These are phyloP conservation scores for Poecilia wingei DNA, from an alignment of 2,797 vertebrate species.

Conservation along the genomic window DNA sequence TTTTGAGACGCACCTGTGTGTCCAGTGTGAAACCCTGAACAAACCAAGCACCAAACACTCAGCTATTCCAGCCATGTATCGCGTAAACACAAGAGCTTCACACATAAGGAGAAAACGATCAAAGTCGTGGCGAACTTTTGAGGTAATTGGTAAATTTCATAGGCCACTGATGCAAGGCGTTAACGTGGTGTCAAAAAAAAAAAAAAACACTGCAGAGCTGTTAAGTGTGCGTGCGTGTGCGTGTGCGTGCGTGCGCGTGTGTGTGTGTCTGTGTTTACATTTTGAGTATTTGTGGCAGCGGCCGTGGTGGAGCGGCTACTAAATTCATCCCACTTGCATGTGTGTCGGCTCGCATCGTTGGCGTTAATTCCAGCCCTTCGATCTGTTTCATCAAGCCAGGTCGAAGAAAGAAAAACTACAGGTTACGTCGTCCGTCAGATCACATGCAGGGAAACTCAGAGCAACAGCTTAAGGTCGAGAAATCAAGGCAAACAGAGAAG, in stretches of 20 bases:
- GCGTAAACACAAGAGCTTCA: slow-evolving; percentile 63
- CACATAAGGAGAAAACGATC: slow-evolving; percentile 63
- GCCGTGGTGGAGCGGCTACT: slow-evolving; percentile 56
- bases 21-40: slow-evolving; percentile 27
- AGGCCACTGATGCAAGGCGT: slow-evolving; percentile 74
- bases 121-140: slow-evolving; percentile 69
- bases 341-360: slow-evolving; percentile 34
- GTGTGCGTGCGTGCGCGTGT: slow-evolving; percentile 48
- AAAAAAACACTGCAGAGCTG: slow-evolving; percentile 41
- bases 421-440: slow-evolving; percentile 36
- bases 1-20: slow-evolving; percentile 10
- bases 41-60: slow-evolving; percentile 54
- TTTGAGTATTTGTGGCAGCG: slow-evolving; percentile 57
- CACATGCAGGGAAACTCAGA: slow-evolving; percentile 44
- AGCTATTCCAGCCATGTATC: slow-evolving; percentile 59
- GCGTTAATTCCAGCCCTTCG: slow-evolving; percentile 48
- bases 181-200: slow-evolving; percentile 67
- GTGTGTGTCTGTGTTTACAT: slow-evolving; percentile 49
- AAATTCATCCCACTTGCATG: slow-evolving; percentile 40
- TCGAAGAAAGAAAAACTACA: slow-evolving; percentile 13
- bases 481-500: slow-evolving; percentile 35
- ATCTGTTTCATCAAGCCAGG: slow-evolving; percentile 37
- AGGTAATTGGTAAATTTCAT: slow-evolving; percentile 82
- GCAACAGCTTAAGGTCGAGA: slow-evolving; percentile 54
- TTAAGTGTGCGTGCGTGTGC: slow-evolving; percentile 46